These are phyloP conservation scores for Trissolcus basalis DNA, from an alignment of 1,140 invertebrate genomes.

Conservation along the genomic window DNA sequence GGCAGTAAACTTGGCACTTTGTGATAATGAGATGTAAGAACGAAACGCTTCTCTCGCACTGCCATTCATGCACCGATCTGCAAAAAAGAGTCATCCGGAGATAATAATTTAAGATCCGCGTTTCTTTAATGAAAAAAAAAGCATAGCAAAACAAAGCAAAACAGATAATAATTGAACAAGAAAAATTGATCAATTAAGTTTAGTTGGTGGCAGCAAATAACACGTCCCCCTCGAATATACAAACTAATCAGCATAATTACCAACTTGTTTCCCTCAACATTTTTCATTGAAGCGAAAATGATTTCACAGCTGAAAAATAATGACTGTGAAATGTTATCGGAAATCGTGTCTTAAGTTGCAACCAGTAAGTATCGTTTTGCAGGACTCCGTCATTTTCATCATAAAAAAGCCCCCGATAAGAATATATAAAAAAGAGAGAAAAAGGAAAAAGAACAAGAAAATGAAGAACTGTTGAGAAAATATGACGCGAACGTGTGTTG, in stretches of 20 bases:
- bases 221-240: constrained; percentile 62
- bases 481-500: constrained; percentile 48
- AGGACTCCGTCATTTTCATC: background rate
- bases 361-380: constrained; percentile 39
- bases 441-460: constrained; percentile 5
- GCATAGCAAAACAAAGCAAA: constrained; percentile 16
- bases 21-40: too few relatives aligned
- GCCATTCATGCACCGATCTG: constrained; percentile 1
- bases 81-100: constrained; percentile 17
- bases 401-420: background rate
- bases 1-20: too few relatives aligned
- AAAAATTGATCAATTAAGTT: constrained; percentile 33
- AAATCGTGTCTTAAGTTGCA: too few relatives aligned
- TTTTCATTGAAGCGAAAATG: too few relatives aligned
- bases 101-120: too few relatives aligned
- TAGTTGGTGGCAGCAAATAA: constrained; percentile 75
- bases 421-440: background rate
- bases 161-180: constrained; percentile 26
- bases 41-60: constrained; percentile 17
- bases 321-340: too few relatives aligned
- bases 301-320: too few relatives aligned
- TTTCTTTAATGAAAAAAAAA: too few relatives aligned
- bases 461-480: constrained; percentile 27
- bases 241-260: constrained; percentile 26
- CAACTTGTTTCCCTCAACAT: constrained; percentile 5